Evolutionary conservation across 2,888 invertebrate genomes (phyloP), one percentile per base, ranked within the genome.

Genomic region (Plebejus melissa): DNA sequence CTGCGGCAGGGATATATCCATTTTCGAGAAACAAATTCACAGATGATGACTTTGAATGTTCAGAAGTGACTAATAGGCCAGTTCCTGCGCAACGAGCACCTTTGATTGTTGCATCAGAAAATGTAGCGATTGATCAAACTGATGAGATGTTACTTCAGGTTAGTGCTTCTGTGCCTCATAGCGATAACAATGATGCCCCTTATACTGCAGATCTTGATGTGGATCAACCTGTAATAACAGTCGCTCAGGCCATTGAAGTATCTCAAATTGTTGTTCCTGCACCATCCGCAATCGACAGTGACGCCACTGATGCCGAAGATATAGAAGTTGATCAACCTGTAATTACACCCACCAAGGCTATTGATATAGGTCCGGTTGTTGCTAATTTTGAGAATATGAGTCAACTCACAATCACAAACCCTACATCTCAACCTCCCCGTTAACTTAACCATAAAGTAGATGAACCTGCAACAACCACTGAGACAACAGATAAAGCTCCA

Each of bases 21-120:
- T 74, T 76, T 72, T 72, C 71, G 1, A 72, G 72, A 72, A 76
- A 72, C 32, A 41, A 38, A 58, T 76, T 76, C 38, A 60, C 65
- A 22, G 76, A 76, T n/a, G 74, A 76, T 65, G 76, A 74, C 50
- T 76, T 76, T 74, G 46, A 76, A 58, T 76, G 74, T 70, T 50
- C 76, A 41, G 76, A 76, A 76, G 76, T 76, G 69, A 76, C 74
- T 28, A 69, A 76, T 76, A 38, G 76, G 41, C 4, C 60, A 74
- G 72, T 16, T 57, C 54, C 54, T 57, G 13, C 54, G 54, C 54
- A 57, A 57, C 54, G n/a, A 57, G 54, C 16, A 41, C 22, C 72
- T n/a, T 70, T 70, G 70, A 70, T 70, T 41, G 70, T n/a, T 41
- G 46, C 70, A 38, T 36, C 70, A 22, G 70, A 70, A 38, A 16